Percentiles rank a stretch among this genome's conserved stretches.
These are phyloP conservation scores for Augiades crinisus DNA, from an alignment of 2,888 invertebrate species.

Conservation along the genomic window DNA sequence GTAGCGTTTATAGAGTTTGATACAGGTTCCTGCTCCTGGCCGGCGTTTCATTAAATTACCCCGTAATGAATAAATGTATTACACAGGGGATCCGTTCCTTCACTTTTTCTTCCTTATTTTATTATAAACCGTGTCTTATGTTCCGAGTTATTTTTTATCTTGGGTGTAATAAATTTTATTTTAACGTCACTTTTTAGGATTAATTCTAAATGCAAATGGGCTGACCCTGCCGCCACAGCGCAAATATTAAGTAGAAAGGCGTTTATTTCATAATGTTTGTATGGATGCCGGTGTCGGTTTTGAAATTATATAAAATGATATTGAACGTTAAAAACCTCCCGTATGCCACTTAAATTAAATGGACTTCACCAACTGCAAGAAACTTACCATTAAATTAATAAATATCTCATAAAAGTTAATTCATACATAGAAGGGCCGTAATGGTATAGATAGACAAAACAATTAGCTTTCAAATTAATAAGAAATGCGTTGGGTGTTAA, in stretches of 20 bases:
- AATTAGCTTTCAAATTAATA: too few relatives aligned
- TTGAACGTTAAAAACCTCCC: too few relatives aligned
- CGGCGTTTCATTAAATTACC: constrained; percentile 63
- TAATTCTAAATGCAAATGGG: constrained; percentile 62
- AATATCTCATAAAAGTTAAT: too few relatives aligned
- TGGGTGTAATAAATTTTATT: constrained; percentile 62
- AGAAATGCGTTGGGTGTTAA: too few relatives aligned
- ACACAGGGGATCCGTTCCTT: constrained; percentile 59
- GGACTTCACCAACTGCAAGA: too few relatives aligned
- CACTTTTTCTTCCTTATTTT: constrained; percentile 57
- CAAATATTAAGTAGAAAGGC: constrained; percentile 2
- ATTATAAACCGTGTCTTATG: constrained; percentile 64
- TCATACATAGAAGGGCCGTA: too few relatives aligned
- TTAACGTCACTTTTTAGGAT: constrained; percentile 50
- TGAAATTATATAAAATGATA: too few relatives aligned
- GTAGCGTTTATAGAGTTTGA: constrained; percentile 3
- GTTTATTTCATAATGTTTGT: constrained; percentile 11
- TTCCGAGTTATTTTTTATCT: constrained; percentile 56
- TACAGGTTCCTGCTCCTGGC: constrained; percentile 25
- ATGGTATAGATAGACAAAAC: too few relatives aligned
- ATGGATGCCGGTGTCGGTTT: not conserved
- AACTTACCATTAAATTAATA: too few relatives aligned
- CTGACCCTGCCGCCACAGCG: constrained; percentile 34
- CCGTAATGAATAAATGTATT: constrained; percentile 73
- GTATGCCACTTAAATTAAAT: too few relatives aligned